Evolutionary conservation across 2,888 invertebrate species (phyloP).

Genomic region (Nemotelus pantherinus): DNA sequence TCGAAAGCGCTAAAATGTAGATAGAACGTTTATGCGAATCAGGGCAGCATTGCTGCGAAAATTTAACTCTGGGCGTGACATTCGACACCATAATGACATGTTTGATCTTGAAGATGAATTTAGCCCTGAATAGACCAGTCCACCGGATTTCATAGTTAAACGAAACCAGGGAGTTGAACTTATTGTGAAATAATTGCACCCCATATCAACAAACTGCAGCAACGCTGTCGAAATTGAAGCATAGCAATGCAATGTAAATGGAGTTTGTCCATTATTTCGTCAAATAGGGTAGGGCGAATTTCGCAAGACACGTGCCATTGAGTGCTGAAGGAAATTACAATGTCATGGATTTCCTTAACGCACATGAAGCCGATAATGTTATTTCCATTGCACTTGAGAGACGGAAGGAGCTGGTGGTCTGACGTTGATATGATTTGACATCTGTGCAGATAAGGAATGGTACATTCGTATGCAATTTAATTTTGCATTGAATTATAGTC

Average conservation of each 20-base stretch:
- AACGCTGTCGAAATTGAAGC: neutral
- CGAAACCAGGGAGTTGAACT: slow-evolving; percentile 29
- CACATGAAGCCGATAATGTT: slow-evolving; percentile 34
- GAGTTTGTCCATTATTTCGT: slow-evolving; percentile 3
- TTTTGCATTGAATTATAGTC: neutral
- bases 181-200: slow-evolving; percentile 10
- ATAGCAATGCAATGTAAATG: slow-evolving; percentile 28
- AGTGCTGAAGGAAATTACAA: slow-evolving; percentile 38
- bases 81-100: slow-evolving; percentile 37
- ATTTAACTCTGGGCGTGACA: slow-evolving; percentile 15
- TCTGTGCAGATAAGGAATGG: slow-evolving; percentile 35
- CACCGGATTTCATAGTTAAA: neutral
- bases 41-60: too few species aligned
- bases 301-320: slow-evolving; percentile 28
- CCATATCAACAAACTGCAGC: neutral
- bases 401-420: neutral
- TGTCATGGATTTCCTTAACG: neutral
- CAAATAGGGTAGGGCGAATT: slow-evolving; percentile 3
- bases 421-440: slow-evolving; percentile 24
- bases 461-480: slow-evolving; percentile 35
- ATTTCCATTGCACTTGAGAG: slow-evolving; percentile 22
- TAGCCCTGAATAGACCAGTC: neutral
- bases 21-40: too few species aligned
- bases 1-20: too few species aligned
- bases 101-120: neutral